Evolutionary conservation across 2,113 vertebrate species (phyloP).

Genomic region (Siniperca knerii): DNA sequence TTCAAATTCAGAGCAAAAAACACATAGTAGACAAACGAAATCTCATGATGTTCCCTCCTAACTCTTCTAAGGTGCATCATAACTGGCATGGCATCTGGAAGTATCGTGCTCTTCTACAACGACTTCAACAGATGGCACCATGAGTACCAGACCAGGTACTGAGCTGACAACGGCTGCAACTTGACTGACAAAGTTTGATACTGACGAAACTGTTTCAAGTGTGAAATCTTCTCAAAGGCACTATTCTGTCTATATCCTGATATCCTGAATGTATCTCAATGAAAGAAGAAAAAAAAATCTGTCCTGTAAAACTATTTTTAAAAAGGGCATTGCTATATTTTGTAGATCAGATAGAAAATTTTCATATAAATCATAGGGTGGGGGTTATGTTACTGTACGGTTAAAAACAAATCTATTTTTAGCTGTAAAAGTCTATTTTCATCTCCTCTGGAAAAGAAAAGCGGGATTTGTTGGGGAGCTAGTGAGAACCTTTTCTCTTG

Average conservation of each 20-base stretch:
- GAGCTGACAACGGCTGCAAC: slow-evolving; percentile 62
- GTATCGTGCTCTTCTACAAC: slow-evolving; percentile 99
- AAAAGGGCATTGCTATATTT: slow-evolving; percentile 97
- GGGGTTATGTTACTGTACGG: slow-evolving; percentile 90
- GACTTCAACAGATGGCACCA: slow-evolving; percentile 99
- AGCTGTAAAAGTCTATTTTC: slow-evolving; percentile 99
- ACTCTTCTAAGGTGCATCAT: slow-evolving; percentile 91
- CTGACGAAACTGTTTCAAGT: slow-evolving; percentile 18
- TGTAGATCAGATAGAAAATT: slow-evolving; percentile 91
- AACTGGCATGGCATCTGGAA: slow-evolving; percentile 97
- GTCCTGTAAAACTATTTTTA: slow-evolving; percentile 92
- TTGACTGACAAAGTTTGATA: slow-evolving; percentile 19
- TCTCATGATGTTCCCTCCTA: not conserved
- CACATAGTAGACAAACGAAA: not conserved
- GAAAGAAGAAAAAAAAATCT: slow-evolving; percentile 47
- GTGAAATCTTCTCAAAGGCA: slow-evolving; percentile 66
- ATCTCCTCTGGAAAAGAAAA: slow-evolving; percentile 83
- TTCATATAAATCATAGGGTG: slow-evolving; percentile 85
- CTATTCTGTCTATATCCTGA: slow-evolving; percentile 83
- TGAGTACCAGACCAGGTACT: slow-evolving; percentile 97
- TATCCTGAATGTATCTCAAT: slow-evolving; percentile 86
- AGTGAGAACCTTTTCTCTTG: slow-evolving; percentile 67
- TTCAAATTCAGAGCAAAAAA: not conserved
- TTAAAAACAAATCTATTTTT: slow-evolving; percentile 92
- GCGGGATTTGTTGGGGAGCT: slow-evolving; percentile 69